Evolutionary conservation across 1,140 invertebrate genomes (phyloP), one percentile per base, ranked within the genome.

Genomic region (Drosophila nikananu): DNA sequence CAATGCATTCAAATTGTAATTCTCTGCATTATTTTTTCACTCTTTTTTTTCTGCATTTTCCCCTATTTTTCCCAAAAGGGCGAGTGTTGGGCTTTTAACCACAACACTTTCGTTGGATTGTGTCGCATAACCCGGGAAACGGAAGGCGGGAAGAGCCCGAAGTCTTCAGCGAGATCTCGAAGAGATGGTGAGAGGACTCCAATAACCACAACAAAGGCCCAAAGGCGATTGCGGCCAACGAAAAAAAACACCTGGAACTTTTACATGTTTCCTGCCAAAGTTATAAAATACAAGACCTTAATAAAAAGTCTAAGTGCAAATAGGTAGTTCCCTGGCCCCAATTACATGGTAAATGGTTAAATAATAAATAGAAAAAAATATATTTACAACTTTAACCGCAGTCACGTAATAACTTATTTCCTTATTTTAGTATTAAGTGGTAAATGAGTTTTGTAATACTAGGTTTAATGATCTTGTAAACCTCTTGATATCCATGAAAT

Each of bases 1-100:
- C 84, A 87, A 87, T 81, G 77, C 61, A 83, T 83, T 78, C 67
- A 76, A 87, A 78, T 81, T 83, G 81, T 89, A 83, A 75, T 87
- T 74, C 64, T 65, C 52, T 62, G 32, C 73, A 76, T 76, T 76
- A 54, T 61, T 55, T 67, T 77, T 48, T n/a, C 30, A 39, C 62
- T 41, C 57, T 44, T 21, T 41, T 21, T 41, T 42, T 48, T 57
- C 49, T 37, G n/a, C 27, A 52, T 32, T 52, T 52, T 30, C 37
- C 37, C 23, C 4, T 27, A 30, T 30, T 32, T 48, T 58, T 59
- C 30, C 67, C 44, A 30, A 73, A 80, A 80, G 77, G 77, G 75
- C 57, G 30, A 57, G 58, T 72, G 59, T 44, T 79, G 52, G 76
- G 23, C 25, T 35, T 35, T 52, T 48, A 63, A 67, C 77, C 77